Conservation (phyloP, 1,140 invertebrate genomes). For the Pseudachorutes palmiensis region DNA sequence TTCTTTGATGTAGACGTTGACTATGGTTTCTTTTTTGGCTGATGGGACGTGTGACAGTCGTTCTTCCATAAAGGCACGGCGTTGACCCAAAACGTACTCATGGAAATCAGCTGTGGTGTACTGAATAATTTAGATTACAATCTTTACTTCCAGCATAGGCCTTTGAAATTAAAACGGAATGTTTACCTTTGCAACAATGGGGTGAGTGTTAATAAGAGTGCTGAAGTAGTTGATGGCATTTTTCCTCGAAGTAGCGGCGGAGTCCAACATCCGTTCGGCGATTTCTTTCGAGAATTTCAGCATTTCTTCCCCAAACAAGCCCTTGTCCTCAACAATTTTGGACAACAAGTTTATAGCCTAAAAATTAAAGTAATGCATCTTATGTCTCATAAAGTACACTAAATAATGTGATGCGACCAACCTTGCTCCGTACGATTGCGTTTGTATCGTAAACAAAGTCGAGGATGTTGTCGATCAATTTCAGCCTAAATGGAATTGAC, state of each 20-base stretch:
- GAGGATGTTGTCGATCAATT: background rate
- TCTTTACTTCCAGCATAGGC: background rate
- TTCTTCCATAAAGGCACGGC: background rate
- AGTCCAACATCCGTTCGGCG: background rate
- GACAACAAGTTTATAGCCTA: background rate
- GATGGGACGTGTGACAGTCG: background rate
- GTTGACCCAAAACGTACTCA: background rate
- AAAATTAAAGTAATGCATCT: background rate
- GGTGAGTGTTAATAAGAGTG: background rate
- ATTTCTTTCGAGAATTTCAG: background rate
- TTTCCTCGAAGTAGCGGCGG: background rate
- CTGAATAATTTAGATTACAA: background rate
- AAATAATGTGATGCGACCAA: background rate
- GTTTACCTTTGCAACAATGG: background rate
- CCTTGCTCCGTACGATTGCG: background rate
- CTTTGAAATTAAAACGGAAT: background rate
- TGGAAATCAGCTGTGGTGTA: background rate
- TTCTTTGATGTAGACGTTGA: slow-evolving; percentile 1
- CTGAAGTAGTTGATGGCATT: background rate
- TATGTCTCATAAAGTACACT: background rate
- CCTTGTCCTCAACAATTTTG: background rate
- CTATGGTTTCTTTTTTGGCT: background rate
- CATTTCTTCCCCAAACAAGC: background rate
- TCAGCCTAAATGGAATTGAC: background rate
- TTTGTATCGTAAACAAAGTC: background rate